A percentile compares a stretch with the other conserved stretches of the same genome.
Conservation (phyloP, 1,140 invertebrate genomes). For the Wiebesia pumilae region DNA sequence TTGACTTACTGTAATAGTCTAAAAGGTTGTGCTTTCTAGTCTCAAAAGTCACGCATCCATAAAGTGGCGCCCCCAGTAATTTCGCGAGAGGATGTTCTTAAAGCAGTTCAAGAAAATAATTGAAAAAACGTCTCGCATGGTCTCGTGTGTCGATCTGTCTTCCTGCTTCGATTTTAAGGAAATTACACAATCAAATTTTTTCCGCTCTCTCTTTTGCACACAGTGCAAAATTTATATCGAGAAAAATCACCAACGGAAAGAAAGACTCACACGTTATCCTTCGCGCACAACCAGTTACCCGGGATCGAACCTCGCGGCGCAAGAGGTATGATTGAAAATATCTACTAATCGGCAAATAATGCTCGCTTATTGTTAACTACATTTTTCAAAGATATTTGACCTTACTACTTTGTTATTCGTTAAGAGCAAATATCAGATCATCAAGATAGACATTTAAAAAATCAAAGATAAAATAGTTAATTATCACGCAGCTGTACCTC, state of each 20-base stretch:
- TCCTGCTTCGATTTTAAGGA: not conserved
- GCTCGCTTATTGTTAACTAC: too few relatives aligned
- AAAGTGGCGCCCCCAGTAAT: constrained; percentile 32
- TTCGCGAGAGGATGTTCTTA: constrained; percentile 23
- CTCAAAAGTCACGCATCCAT: not conserved
- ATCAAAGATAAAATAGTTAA: not conserved
- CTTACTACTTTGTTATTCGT: not conserved
- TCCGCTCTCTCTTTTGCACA: not conserved
- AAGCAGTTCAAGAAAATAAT: constrained; percentile 11
- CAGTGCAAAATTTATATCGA: not conserved
- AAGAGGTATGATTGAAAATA: not conserved
- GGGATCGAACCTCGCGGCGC: too few relatives aligned
- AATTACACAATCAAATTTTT: not conserved
- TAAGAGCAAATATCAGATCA: not conserved
- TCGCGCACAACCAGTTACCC: not conserved
- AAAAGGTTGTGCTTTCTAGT: not conserved
- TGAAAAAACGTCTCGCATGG: constrained; percentile 28
- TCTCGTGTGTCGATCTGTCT: not conserved
- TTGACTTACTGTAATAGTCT: not conserved
- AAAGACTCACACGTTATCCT: not conserved
- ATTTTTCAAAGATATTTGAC: too few relatives aligned
- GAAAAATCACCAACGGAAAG: not conserved
- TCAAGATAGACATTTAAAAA: not conserved
- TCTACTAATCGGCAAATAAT: too few relatives aligned
- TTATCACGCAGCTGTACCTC: not conserved